These are phyloP conservation scores for Phalacrocorax brasilianus DNA, from an alignment of 2,113 vertebrate species.

Conservation along the genomic window DNA sequence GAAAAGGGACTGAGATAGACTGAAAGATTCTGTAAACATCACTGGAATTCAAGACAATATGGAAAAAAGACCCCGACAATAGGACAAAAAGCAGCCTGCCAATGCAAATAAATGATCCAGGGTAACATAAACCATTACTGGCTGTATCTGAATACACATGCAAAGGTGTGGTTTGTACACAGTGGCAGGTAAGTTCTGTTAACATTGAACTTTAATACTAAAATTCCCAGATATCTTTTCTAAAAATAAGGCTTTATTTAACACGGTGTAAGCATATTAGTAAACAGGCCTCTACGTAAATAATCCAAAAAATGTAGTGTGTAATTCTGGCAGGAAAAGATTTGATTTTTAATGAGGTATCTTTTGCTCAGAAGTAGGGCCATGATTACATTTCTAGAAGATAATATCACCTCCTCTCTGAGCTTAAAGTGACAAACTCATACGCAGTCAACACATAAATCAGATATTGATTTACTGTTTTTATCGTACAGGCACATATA, in stretches of 20 bases:
- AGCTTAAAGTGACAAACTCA: not conserved
- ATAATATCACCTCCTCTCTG: not conserved
- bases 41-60: not conserved
- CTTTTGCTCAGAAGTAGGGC: conserved; percentile 7
- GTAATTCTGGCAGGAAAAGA: conserved; percentile 3
- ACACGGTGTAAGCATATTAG: not conserved
- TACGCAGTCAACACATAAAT: not conserved
- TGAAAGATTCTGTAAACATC: not conserved
- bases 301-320: not conserved
- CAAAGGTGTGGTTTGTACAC: not conserved
- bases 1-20: not conserved
- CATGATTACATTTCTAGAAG: not conserved
- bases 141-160: not conserved
- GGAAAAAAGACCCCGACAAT: not conserved
- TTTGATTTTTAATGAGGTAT: conserved; percentile 42
- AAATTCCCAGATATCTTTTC: not conserved
- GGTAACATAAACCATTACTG: not conserved
- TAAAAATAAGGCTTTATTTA: conserved; percentile 38
- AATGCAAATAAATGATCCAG: not conserved
- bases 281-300: conserved; percentile 1
- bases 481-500: not conserved
- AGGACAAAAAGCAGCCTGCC: not conserved
- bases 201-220: conserved; percentile 5
- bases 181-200: not conserved
- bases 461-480: not conserved